Conservation (phyloP, 2,113 vertebrate species). For the Oryzias curvinotus region DNA sequence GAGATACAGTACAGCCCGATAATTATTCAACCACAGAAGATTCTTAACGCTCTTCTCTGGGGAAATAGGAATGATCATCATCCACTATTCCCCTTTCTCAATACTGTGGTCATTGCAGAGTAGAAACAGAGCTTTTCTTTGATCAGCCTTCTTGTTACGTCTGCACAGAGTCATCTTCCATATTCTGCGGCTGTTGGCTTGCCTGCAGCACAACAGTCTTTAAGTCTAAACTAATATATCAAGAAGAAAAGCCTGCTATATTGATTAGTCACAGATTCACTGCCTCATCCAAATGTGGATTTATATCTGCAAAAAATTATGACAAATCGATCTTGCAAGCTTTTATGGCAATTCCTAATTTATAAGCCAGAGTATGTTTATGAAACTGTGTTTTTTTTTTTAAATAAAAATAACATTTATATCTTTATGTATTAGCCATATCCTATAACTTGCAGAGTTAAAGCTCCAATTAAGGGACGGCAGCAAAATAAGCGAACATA, state of each 20-base stretch:
- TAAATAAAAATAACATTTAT: neutral
- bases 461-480: constrained; percentile 9
- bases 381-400: constrained; percentile 3
- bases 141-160: constrained; percentile 38
- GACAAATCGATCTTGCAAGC: constrained; percentile 24
- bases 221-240: constrained; percentile 27
- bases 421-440: constrained; percentile 17
- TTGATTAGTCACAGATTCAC: constrained; percentile 25
- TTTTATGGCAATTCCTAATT: constrained; percentile 5
- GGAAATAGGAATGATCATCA: constrained; percentile 50
- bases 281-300: constrained; percentile 18
- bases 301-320: constrained; percentile 16
- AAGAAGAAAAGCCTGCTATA: constrained; percentile 16
- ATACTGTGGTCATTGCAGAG: constrained; percentile 48
- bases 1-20: constrained; percentile 39
- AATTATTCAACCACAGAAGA: constrained; percentile 56
- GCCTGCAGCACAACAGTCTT: constrained; percentile 17
- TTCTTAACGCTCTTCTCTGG: constrained; percentile 31
- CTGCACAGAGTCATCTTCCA: constrained; percentile 58
- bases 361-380: neutral
- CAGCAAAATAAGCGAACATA: constrained; percentile 23
- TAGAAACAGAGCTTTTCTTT: constrained; percentile 45
- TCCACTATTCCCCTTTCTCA: constrained; percentile 21
- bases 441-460: constrained; percentile 8
- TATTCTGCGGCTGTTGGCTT: constrained; percentile 43